Conservation (phyloP, 2,113 vertebrate species). For the human region DNA sequence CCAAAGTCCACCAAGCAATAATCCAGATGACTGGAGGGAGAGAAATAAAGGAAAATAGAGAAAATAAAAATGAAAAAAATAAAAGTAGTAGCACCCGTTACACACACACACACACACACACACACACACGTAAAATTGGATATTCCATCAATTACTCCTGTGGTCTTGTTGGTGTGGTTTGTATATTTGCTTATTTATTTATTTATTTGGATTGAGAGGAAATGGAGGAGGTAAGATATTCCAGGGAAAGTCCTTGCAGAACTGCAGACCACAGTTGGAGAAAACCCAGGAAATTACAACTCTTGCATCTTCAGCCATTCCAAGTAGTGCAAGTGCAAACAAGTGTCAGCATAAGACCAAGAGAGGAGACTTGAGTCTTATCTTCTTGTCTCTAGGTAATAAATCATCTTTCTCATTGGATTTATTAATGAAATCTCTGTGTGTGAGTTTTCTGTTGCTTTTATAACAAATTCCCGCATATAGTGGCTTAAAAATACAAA, state of each 20-base stretch:
- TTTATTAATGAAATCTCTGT: neutral
- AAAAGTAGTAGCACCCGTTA: neutral
- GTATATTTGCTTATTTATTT: neutral
- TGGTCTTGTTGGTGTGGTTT: neutral
- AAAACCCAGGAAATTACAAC: neutral
- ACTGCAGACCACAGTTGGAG: neutral
- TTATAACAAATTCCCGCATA: neutral
- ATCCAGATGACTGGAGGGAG: neutral
- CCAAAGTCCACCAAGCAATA: neutral
- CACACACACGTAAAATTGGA: neutral
- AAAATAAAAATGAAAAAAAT: neutral
- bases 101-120: too few species aligned
- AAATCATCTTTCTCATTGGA: neutral
- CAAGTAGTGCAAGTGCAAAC: fast-evolving
- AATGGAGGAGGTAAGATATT: neutral
- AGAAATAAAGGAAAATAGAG: neutral
- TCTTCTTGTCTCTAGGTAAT: neutral
- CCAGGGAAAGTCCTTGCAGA: neutral
- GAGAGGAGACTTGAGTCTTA: neutral
- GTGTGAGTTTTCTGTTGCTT: neutral
- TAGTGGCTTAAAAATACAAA: neutral
- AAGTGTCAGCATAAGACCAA: too few species aligned
- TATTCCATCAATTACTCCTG: neutral
- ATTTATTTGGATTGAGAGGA: neutral
- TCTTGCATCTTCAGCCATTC: neutral